Conservation (phyloP, 30 jellyfish, hydroid and myxozoan species). For the Turritopsis rubra region DNA sequence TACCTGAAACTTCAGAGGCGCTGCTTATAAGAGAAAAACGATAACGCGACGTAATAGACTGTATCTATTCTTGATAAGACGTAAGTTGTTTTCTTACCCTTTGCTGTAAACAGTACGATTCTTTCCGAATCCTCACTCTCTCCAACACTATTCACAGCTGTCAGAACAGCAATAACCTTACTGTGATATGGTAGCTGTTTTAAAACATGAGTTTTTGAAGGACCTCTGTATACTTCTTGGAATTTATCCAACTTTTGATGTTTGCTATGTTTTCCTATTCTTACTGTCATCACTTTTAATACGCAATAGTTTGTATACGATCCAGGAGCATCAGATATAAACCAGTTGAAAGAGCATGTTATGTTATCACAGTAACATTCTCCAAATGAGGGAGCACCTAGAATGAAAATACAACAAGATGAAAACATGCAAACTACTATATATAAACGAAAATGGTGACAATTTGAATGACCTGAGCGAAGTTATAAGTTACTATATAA, state of each 20-base stretch:
- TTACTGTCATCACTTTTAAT: not conserved
- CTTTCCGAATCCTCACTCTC: conserved; percentile 35
- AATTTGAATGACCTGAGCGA: no score
- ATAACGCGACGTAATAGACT: no score
- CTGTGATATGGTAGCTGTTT: conserved; percentile 43
- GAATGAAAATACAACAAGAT: not conserved
- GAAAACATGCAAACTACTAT: not conserved
- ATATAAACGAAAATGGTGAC: no score
- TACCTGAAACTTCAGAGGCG: no score
- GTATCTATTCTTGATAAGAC: no score
- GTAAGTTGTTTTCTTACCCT: conserved; percentile 37
- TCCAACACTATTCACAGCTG: conserved; percentile 41
- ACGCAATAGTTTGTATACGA: conserved; percentile 15
- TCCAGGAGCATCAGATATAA: not conserved
- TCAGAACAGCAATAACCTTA: conserved; percentile 30
- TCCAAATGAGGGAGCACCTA: conserved; percentile 16
- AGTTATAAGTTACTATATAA: no score
- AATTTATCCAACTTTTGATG: conserved; percentile 19
- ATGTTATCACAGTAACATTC: conserved; percentile 26
- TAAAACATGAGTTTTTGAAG: conserved; percentile 5
- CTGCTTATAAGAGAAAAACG: no score
- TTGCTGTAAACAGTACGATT: conserved; percentile 24
- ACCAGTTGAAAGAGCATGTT: conserved; percentile 16
- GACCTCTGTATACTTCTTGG: conserved; percentile 44
- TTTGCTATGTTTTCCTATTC: not conserved